Conservation (phyloP, 2,113 vertebrate species). For the Sminthopsis crassicaudata region DNA sequence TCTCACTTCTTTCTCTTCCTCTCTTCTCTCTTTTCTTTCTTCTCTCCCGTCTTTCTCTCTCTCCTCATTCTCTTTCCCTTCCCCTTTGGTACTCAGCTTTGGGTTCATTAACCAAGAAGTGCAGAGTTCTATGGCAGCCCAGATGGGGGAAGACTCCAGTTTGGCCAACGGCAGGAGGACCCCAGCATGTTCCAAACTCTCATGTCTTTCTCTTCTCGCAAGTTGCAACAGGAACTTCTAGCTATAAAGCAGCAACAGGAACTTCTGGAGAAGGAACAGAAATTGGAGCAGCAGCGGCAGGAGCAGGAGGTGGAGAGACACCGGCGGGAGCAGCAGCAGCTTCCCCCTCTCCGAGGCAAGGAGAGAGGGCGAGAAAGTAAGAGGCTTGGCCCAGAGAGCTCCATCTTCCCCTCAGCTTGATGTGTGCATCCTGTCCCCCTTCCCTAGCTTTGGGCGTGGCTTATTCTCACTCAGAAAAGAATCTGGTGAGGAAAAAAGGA, state of each 20-base stretch:
- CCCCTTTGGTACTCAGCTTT: not conserved
- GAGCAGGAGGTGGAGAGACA: conserved; percentile 96
- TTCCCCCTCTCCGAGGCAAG: conserved; percentile 93
- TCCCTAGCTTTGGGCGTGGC: not conserved
- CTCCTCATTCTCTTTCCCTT: not conserved
- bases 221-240: conserved; percentile 99
- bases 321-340: conserved; percentile 91
- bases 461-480: not conserved
- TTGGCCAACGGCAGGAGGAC: conserved; percentile 33
- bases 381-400: conserved; percentile 76
- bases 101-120: not conserved
- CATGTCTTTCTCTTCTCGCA: conserved; percentile 86
- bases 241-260: conserved; percentile 98
- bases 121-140: not conserved
- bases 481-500: conserved; percentile 21
- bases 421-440: not conserved
- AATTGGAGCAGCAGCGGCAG: conserved; percentile 95
- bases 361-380: conserved; percentile 98
- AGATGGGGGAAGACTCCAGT: not conserved
- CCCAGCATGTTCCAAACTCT: conserved; percentile 81
- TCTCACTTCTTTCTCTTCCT: no score
- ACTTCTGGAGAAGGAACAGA: conserved; percentile 96
- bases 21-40: no score
- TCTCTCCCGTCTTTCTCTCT: not conserved
- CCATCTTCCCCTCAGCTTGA: conserved; percentile 28